These are phyloP conservation scores for Mus spretus DNA, from an alignment of 2,797 vertebrate genomes.

Conservation along the genomic window DNA sequence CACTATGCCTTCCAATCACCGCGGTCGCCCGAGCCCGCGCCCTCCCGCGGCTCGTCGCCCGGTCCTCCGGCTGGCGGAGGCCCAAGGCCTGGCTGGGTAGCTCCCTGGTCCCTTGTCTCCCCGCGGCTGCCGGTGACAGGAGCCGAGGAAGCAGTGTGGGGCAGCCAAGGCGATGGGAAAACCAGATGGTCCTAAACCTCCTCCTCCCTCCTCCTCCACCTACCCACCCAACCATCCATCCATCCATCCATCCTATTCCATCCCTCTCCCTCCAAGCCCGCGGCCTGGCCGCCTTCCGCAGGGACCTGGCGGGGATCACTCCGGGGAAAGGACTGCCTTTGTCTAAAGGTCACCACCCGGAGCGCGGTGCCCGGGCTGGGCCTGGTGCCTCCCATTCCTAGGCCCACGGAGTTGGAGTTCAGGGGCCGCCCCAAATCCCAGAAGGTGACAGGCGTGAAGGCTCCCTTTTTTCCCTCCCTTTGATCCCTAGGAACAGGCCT, in stretches of 20 bases:
- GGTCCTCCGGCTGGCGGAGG: slow-evolving; percentile 52
- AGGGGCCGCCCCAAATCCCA: slow-evolving; percentile 57
- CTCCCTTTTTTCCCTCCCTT: neutral
- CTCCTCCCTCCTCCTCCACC: slow-evolving; percentile 59
- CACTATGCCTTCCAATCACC: slow-evolving; percentile 68
- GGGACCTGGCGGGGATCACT: slow-evolving; percentile 77
- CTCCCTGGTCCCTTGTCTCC: slow-evolving; percentile 56
- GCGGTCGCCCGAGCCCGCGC: slow-evolving; percentile 13
- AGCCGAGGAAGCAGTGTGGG: slow-evolving; percentile 58
- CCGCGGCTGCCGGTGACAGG: slow-evolving; percentile 79
- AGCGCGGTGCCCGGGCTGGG: slow-evolving; percentile 80
- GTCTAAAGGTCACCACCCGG: slow-evolving; percentile 85
- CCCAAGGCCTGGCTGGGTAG: slow-evolving; percentile 61
- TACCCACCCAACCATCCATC: neutral
- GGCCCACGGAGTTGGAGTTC: slow-evolving; percentile 53
- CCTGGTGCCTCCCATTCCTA: slow-evolving; percentile 74
- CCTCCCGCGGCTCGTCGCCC: slow-evolving; percentile 57
- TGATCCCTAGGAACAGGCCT: neutral
- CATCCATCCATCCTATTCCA: slow-evolving; percentile 65
- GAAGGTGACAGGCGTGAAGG: slow-evolving; percentile 72
- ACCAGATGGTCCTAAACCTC: slow-evolving; percentile 75
- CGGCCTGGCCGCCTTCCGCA: slow-evolving; percentile 72
- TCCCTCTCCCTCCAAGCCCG: slow-evolving; percentile 74
- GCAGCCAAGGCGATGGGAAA: slow-evolving; percentile 71
- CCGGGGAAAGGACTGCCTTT: slow-evolving; percentile 82